Base-by-base conservation (phyloP, 2,888 invertebrate genomes). In the Platycheirus rosarum region DNA sequence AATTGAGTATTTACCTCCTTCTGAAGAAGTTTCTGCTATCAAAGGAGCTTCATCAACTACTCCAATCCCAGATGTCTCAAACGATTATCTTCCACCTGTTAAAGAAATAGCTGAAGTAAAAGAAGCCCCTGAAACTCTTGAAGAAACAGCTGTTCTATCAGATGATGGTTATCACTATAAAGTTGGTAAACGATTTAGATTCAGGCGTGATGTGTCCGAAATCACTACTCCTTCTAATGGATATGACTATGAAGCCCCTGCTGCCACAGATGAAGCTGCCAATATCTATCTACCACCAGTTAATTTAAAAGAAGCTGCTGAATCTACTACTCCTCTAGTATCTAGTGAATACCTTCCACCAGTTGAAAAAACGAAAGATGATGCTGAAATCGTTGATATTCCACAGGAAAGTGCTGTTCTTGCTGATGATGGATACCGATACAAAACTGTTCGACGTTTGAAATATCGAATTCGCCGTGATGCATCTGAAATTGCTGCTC, bases 81-180 rank as follows among this genome's bases (percentile, higher is more conserved):
- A 80, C 16, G 78, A 88, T 29, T 88, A 88, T 13, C 75, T 89
- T 79, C 89, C 89, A 26, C 89, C 89, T 0, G 84, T 32, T 14
- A 55, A 79, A 13, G 69, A 79, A 8, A 5, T 65, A 3, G 18
- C 63, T 2, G 48, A 76, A 42, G 6, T 62, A 4, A 69, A 69
- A 14, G 69, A 49, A 6, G 53, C 53, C 0, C 8, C 84, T 0
- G 86, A 86, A 63, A 71, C 77, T 2, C 29, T 69, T 5, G 86
- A 86, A 51, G 86, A 86, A 0, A 85, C 86, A 32, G 86, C 85
- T 9, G 40, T 80, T 23, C 26, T 80, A 18, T 70, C 69, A n/a
- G 80, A 80, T 5, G 80, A 80, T 26, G 80, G 80, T 35, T 80
- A 80, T 18, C 80, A 80, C 11, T 80, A 80, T 23, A 80, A 76